Conservation (phyloP, 92 coral and sea anemone genomes). For the Scolanthus callimorphus region DNA sequence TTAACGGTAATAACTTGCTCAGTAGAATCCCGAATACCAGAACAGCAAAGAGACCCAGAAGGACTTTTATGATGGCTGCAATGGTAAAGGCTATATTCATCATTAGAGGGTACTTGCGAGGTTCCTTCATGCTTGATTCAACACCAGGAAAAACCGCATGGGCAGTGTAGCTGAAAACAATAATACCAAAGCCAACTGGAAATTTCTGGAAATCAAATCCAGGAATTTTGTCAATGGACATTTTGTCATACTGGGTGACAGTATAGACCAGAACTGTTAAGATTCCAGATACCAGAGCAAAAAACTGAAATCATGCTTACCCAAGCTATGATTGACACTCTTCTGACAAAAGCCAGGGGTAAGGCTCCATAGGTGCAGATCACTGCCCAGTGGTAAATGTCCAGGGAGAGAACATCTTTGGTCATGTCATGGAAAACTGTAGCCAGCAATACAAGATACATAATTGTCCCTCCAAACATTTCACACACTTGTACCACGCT, state of each 20-base stretch:
- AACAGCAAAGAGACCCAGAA: constrained; percentile 72
- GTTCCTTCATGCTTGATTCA: constrained; percentile 71
- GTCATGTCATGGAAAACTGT: constrained; percentile 59
- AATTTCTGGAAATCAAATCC: constrained; percentile 44
- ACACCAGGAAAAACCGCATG: constrained; percentile 86
- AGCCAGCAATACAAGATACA: constrained; percentile 64
- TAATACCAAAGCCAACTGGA: constrained; percentile 81
- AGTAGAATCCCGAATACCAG: constrained; percentile 63
- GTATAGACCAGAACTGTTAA: constrained; percentile 49
- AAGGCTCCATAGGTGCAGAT: constrained; percentile 65
- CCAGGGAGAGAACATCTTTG: constrained; percentile 33
- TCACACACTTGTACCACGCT: constrained; percentile 77
- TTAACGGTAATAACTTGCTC: constrained; percentile 75
- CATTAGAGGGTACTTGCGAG: constrained; percentile 70
- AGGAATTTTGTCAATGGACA: constrained; percentile 54
- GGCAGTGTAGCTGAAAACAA: constrained; percentile 80
- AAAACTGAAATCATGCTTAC: constrained; percentile 80
- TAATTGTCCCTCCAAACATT: constrained; percentile 75
- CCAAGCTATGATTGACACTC: constrained; percentile 82
- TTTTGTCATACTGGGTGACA: constrained; percentile 44
- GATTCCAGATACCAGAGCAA: constrained; percentile 62
- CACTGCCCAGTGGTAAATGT: constrained; percentile 62
- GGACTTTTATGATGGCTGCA: constrained; percentile 59
- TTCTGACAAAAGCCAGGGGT: constrained; percentile 58
- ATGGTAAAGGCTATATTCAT: constrained; percentile 63